A percentile compares a stretch with the other conserved stretches of the same genome.
Evolutionary conservation across 1,140 invertebrate species (phyloP).

Genomic region (Habropoda laboriosa): DNA sequence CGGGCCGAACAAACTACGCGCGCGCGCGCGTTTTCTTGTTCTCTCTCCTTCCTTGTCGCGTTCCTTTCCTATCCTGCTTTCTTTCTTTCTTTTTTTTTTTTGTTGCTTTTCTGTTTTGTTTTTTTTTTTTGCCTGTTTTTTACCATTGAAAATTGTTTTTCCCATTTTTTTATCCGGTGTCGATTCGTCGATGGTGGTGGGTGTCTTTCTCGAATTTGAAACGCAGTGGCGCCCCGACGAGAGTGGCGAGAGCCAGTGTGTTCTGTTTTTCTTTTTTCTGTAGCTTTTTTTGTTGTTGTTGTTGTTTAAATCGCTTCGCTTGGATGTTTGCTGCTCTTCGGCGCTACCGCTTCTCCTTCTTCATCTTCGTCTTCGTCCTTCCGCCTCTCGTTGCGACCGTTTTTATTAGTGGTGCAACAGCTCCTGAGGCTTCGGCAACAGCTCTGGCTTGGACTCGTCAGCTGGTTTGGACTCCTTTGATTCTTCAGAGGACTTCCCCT

Average conservation of each 20-base stretch:
- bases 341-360: constrained; percentile 54
- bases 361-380: constrained; percentile 28
- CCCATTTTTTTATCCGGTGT: constrained; percentile 25
- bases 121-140: neutral
- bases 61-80: too few species aligned
- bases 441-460: constrained; percentile 52
- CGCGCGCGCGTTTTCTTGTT: constrained; percentile 8
- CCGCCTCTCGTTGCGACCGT: constrained; percentile 35
- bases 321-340: constrained; percentile 56
- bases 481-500: constrained; percentile 68
- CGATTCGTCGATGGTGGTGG: constrained; percentile 34
- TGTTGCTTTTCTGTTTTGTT: neutral
- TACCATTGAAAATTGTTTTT: neutral
- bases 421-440: constrained; percentile 62
- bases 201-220: too few species aligned
- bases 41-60: too few species aligned
- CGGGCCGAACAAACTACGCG: constrained; percentile 9
- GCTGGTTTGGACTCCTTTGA: constrained; percentile 49
- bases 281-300: neutral
- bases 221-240: constrained; percentile 50
- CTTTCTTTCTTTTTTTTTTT: constrained; percentile 19
- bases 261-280: too few species aligned
- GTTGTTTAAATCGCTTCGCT: constrained; percentile 18
- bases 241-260: constrained; percentile 63
- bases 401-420: constrained; percentile 36